Percentiles rank a stretch among this genome's conserved stretches.
phyloP scores from a whole-genome alignment of 2,888 invertebrate genomes.

The Euplagia quadripunctaria region DNA sequence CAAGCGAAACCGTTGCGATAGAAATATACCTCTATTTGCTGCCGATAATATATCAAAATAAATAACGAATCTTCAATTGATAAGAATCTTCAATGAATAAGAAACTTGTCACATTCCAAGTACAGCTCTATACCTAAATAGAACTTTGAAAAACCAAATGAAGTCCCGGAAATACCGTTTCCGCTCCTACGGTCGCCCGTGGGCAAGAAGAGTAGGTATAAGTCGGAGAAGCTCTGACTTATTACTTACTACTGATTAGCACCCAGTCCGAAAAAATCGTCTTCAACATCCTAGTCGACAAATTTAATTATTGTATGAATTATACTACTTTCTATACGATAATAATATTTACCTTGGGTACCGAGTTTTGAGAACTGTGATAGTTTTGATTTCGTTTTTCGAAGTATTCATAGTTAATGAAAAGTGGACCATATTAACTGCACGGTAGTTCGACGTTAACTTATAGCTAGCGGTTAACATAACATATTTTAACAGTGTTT shows the following conservation, averaged over 20 bases:
- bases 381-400: neutral
- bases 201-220: neutral
- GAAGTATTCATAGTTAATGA: too few species aligned
- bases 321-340: neutral
- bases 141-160: neutral
- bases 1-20: neutral
- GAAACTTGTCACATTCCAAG: too few species aligned
- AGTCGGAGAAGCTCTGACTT: too few species aligned
- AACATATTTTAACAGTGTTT: constrained; percentile 4
- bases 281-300: too few species aligned
- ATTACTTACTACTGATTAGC: too few species aligned
- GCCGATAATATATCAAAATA: neutral
- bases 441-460: neutral
- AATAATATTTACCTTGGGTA: neutral
- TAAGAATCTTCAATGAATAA: neutral
- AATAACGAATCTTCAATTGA: neutral
- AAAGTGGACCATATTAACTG: neutral
- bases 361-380: neutral
- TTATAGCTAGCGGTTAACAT: neutral
- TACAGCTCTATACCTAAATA: too few species aligned
- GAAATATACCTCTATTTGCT: neutral
- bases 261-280: too few species aligned
- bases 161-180: neutral
- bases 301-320: neutral
- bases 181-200: neutral